Evolutionary conservation across 2,113 vertebrate species (phyloP).

Genomic region (Dicerorhinus sumatrensis): DNA sequence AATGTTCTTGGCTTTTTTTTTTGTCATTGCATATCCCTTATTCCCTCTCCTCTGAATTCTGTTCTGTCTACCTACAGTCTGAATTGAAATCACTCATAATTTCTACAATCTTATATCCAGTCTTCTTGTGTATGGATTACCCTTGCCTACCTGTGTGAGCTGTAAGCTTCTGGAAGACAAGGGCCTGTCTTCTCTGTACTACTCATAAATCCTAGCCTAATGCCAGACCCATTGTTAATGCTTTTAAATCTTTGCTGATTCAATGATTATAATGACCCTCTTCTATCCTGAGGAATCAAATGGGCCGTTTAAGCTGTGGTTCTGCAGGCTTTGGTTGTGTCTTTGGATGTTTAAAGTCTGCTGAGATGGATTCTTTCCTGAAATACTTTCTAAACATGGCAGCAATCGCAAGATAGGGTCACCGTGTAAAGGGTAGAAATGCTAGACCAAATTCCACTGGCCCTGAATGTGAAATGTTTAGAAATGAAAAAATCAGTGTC

Average conservation of each 20-base stretch:
- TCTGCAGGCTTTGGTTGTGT: neutral
- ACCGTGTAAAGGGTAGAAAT: neutral
- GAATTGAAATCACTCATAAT: neutral
- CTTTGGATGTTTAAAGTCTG: neutral
- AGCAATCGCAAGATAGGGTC: neutral
- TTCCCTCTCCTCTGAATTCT: conserved; percentile 9
- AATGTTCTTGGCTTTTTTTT: neutral
- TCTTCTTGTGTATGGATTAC: neutral
- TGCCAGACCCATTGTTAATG: neutral
- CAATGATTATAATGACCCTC: accelerated
- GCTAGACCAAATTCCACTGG: neutral
- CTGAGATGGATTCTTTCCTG: neutral
- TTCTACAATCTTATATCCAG: neutral
- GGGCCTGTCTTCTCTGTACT: neutral
- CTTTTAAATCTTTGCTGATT: neutral
- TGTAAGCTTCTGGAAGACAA: neutral
- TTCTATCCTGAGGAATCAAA: neutral
- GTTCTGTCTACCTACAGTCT: neutral
- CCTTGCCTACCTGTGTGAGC: neutral
- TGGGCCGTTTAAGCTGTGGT: neutral
- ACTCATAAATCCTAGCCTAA: neutral
- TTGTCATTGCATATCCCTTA: neutral
- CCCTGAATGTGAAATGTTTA: neutral
- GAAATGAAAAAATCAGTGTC: conserved; percentile 60
- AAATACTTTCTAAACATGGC: neutral